These are phyloP conservation scores for Nematostella vectensis DNA, from an alignment of 92 coral and sea anemone species.

Conservation along the genomic window DNA sequence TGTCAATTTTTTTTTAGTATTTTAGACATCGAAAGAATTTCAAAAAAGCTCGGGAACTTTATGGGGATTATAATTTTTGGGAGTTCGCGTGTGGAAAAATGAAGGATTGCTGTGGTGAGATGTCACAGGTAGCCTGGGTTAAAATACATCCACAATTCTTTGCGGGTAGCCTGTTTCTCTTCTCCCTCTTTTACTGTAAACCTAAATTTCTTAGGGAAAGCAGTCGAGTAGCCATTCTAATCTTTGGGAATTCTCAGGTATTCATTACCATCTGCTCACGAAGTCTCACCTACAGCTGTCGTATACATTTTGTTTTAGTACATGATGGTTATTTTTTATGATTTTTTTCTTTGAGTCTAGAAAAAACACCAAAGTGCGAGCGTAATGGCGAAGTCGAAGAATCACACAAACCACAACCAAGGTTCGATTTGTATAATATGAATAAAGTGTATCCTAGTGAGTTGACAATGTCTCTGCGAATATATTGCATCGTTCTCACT, in stretches of 20 bases:
- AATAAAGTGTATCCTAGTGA: too few relatives aligned
- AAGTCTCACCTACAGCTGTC: constrained; percentile 1
- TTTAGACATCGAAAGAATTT: too few relatives aligned
- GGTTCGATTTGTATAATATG: constrained; percentile 25
- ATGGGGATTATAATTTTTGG: too few relatives aligned
- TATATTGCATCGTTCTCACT: neutral
- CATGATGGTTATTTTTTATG: constrained; percentile 3
- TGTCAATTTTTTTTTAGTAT: too few relatives aligned
- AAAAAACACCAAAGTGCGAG: constrained; percentile 8
- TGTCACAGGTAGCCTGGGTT: too few relatives aligned
- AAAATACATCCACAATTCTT: constrained; percentile 35
- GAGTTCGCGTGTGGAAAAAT: too few relatives aligned
- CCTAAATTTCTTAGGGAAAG: constrained; percentile 12
- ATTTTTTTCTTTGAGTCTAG: neutral
- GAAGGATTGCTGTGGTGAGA: too few relatives aligned
- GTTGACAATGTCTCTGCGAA: neutral
- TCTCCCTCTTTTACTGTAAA: constrained; percentile 34
- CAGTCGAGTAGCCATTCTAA: constrained; percentile 14
- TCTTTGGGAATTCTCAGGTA: constrained; percentile 31
- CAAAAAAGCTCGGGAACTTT: too few relatives aligned
- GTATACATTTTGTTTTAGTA: constrained; percentile 1
- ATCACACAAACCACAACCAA: constrained; percentile 97
- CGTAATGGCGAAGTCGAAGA: constrained; percentile 97
- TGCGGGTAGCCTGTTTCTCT: constrained; percentile 2
- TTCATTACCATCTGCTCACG: constrained; percentile 6